A percentile compares a stretch with the other conserved stretches of the same genome.
Conservation (phyloP, 2,113 vertebrate genomes). For the Rhadina sibilatrix region DNA sequence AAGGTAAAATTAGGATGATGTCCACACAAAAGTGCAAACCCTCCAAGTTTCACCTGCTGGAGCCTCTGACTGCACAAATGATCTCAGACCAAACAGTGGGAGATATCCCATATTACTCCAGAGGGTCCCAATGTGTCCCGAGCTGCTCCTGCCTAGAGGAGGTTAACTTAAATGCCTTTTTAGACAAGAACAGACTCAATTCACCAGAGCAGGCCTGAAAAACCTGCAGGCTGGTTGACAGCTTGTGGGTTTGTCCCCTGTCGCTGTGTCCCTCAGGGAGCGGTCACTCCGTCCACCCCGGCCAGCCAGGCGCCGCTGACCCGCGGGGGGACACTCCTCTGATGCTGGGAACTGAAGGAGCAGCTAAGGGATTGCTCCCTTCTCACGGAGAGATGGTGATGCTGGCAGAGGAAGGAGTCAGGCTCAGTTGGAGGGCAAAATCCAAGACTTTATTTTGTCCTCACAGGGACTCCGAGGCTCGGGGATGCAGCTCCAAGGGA, state of each 20-base stretch:
- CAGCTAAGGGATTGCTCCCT: no score
- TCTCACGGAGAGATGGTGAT: no score
- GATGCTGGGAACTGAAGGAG: no score
- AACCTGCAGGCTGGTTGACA: not conserved
- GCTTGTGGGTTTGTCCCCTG: not conserved
- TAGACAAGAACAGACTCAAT: not conserved
- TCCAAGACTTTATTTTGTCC: no score
- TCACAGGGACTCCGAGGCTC: no score
- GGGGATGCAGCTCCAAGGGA: no score
- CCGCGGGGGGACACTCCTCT: no score
- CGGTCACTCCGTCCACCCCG: no score
- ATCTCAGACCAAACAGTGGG: not conserved
- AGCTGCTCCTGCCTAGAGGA: not conserved
- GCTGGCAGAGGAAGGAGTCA: no score
- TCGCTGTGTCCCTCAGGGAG: no score
- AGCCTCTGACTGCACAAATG: not conserved
- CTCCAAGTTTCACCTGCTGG: not conserved
- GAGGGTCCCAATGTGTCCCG: not conserved
- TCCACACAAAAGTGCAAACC: not conserved
- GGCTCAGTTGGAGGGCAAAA: no score
- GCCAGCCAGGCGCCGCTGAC: no score
- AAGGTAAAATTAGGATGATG: not conserved
- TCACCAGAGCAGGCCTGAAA: not conserved
- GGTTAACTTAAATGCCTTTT: not conserved
- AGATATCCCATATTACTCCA: rapidly evolving